These are phyloP conservation scores for Hyphantria cunea DNA, from an alignment of 1,140 invertebrate species.

Conservation along the genomic window DNA sequence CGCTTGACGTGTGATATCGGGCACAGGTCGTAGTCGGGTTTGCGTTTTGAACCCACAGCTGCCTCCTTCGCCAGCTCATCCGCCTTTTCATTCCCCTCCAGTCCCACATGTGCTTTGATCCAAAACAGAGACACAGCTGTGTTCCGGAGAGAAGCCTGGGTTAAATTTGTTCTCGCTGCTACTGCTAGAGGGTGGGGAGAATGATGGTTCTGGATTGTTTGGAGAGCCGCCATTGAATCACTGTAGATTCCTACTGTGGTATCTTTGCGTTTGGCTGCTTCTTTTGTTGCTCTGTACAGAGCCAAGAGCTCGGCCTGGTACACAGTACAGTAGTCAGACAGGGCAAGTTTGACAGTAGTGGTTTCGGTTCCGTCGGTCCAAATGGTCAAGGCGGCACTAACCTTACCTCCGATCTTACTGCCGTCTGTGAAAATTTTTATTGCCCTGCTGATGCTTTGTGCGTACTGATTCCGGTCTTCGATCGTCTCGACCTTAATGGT, in stretches of 20 bases:
- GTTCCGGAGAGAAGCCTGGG: background rate
- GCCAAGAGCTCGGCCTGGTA: constrained; percentile 35
- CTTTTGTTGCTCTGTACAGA: background rate
- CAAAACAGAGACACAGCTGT: background rate
- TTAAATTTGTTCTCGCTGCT: background rate
- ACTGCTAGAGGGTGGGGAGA: constrained; percentile 7
- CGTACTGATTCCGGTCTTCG: background rate
- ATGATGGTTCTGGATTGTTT: constrained; percentile 2
- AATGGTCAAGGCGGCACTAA: constrained; percentile 27
- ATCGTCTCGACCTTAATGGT: constrained; percentile 3
- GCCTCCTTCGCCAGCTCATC: constrained; percentile 36
- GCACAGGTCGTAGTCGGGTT: background rate
- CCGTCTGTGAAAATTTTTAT: constrained; percentile 36
- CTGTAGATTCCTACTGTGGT: constrained; percentile 7
- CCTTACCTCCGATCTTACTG: constrained; percentile 35
- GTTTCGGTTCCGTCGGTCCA: constrained; percentile 23
- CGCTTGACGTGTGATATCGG: background rate
- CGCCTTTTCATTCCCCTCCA: constrained; percentile 14
- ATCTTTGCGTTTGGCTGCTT: too few relatives aligned
- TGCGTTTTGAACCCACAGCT: constrained; percentile 1
- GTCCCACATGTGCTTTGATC: constrained; percentile 19
- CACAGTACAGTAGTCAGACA: constrained; percentile 23
- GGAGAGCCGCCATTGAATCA: constrained; percentile 34
- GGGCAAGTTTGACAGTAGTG: constrained; percentile 3
- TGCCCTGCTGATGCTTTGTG: background rate